Percentiles rank a stretch among this genome's conserved stretches.
phyloP scores from a whole-genome alignment of 2,888 invertebrate genomes.

The Machimus rusticus region DNA sequence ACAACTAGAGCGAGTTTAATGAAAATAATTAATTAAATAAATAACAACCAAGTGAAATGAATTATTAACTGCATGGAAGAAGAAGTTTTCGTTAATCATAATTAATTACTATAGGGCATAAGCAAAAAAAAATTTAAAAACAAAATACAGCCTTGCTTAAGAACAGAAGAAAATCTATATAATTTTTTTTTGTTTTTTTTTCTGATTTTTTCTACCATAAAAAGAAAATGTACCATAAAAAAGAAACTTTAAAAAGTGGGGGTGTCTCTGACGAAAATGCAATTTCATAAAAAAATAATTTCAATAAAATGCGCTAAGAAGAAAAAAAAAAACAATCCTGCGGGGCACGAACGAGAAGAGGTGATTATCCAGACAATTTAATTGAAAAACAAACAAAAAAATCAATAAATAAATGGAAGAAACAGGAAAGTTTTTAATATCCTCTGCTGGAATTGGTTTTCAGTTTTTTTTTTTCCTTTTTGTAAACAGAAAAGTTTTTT shows the following conservation, averaged over 20 bases:
- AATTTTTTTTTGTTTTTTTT: neutral
- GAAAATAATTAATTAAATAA: neutral
- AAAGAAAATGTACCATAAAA: neutral
- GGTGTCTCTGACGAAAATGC: neutral
- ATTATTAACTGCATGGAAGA: neutral
- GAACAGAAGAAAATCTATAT: neutral
- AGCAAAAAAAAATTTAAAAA: neutral
- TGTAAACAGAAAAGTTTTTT: neutral
- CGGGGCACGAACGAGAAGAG: neutral
- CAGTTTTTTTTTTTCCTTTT: neutral
- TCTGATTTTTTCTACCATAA: neutral
- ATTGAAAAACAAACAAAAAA: too few relatives aligned
- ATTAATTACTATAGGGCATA: neutral
- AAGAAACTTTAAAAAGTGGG: neutral
- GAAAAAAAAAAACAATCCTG: neutral
- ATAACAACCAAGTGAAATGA: neutral
- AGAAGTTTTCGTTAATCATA: neutral
- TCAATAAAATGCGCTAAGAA: neutral
- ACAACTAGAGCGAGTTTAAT: slow-evolving; percentile 72
- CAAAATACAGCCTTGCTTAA: neutral
- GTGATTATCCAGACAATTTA: too few relatives aligned
- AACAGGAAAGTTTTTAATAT: neutral
- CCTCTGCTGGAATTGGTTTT: neutral
- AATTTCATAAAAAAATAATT: neutral
- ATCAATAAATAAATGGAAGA: too few relatives aligned